A percentile compares a stretch with the other conserved stretches of the same genome.
phyloP scores from a whole-genome alignment of 1,140 invertebrate species.

The Heterodera carotae region DNA sequence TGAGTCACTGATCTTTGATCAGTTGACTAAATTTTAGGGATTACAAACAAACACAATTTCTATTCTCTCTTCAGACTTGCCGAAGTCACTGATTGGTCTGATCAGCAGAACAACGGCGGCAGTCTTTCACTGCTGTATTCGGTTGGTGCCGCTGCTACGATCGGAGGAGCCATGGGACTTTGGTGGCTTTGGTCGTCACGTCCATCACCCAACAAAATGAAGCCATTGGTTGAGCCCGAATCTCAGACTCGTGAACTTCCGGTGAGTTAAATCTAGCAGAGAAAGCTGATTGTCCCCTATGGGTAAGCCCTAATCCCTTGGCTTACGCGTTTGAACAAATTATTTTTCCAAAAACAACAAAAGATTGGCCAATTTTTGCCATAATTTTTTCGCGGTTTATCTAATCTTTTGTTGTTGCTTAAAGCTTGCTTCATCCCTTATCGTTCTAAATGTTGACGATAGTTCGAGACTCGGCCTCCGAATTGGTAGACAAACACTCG shows the following conservation, averaged over 20 bases:
- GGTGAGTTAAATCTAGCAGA: constrained; percentile 32
- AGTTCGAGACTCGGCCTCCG: no score
- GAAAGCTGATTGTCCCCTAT: no score
- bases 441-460: no score
- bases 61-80: constrained; percentile 39
- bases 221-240: constrained; percentile 45
- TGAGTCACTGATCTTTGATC: no score
- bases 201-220: constrained; percentile 31
- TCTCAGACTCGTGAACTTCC: constrained; percentile 44
- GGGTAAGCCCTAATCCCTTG: no score
- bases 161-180: constrained; percentile 52
- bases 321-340: no score
- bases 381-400: no score
- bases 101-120: not conserved
- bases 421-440: no score
- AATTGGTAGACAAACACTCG: no score
- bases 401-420: no score
- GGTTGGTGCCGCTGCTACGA: constrained; percentile 44
- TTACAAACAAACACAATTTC: not conserved
- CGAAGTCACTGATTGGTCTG: constrained; percentile 48
- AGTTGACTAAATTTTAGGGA: not conserved
- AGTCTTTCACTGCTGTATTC: constrained; percentile 34
- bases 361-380: no score
- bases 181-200: constrained; percentile 47
- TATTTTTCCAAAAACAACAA: no score